Conservation (phyloP, 2,113 vertebrate species). For the Nycticorax nycticorax region DNA sequence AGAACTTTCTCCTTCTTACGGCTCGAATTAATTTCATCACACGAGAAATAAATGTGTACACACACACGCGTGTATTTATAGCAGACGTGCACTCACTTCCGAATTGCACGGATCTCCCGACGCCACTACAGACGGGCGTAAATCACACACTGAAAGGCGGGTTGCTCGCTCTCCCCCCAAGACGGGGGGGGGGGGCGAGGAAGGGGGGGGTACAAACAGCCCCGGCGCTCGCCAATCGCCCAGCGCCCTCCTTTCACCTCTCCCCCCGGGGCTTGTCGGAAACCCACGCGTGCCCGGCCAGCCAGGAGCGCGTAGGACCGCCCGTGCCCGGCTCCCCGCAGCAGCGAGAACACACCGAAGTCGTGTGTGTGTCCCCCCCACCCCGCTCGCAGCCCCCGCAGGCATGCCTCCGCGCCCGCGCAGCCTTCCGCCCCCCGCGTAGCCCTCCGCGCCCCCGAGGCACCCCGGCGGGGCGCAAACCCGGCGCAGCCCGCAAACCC, state of each 20-base stretch:
- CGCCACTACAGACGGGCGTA: conserved; percentile 42
- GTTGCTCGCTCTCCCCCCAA: background rate
- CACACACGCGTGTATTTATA: background rate
- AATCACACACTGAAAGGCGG: conserved; percentile 30
- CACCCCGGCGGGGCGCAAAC: background rate
- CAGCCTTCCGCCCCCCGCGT: background rate
- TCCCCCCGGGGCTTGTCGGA: background rate
- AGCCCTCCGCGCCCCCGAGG: background rate
- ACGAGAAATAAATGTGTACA: background rate
- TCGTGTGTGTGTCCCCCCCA: background rate
- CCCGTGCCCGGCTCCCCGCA: background rate
- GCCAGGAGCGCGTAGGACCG: background rate
- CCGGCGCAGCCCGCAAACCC: no score
- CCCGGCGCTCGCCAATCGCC: background rate
- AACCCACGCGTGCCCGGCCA: conserved; percentile 8
- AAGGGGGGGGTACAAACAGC: background rate
- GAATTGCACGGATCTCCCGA: conserved; percentile 53
- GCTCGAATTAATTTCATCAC: background rate
- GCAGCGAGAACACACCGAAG: background rate
- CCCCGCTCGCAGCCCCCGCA: background rate
- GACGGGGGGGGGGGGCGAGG: background rate
- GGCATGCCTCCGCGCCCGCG: background rate
- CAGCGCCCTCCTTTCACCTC: background rate
- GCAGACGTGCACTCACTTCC: conserved; percentile 60
- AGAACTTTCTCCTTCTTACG: background rate